Base-by-base conservation (phyloP, 2,888 invertebrate species). In the Siphonodentalium dalli region DNA sequence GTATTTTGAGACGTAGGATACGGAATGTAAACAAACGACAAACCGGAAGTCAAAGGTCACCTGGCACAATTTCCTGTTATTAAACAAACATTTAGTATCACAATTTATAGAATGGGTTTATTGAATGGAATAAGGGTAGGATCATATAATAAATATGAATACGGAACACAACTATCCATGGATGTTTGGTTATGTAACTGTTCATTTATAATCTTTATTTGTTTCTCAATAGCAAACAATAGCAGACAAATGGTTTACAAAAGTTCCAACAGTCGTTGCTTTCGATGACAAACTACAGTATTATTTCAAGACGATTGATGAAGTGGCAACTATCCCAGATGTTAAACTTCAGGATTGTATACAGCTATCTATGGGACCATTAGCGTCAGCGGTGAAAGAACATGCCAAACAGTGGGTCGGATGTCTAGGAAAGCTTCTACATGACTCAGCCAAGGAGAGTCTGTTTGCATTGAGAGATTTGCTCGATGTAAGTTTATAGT, bases 251-350 rank as follows among this genome's bases (percentile, higher is more conserved):
- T 93, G 92, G 83, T 85, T 90, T 1, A 84, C 86, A 39, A 88
- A 87, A 59, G 85, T 85, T 62, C 86, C 87, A 6, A 84, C 86
- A 5, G 84, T 90, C 6, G 83, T 85, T 33, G 86, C 87, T 58
- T 92, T 89, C 79, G 92, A 94, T 71, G 90, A 92, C 69, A 90
- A 90, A 77, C 89, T 95, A 71, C 88, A 89, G 78, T 91, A 89
- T 79, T 94, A 92, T 80, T 87, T 88, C 67, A 87, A 88, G 62
- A 88, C 91, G 7, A 87, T 90, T 18, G 84, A 87, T 3, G 89
- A 90, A 60, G 81, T 92, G 43, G 79, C 86, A 9, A 80, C 63
- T 15, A 61, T 70, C 53, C 70, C 72, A 7, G 55, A 73, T 20
- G 64, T 68, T 33, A 75, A 75, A 55, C 74, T 79, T 39, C 74